phyloP scores from a whole-genome alignment of 2,888 invertebrate genomes.

The Tenthredo mesomela region DNA sequence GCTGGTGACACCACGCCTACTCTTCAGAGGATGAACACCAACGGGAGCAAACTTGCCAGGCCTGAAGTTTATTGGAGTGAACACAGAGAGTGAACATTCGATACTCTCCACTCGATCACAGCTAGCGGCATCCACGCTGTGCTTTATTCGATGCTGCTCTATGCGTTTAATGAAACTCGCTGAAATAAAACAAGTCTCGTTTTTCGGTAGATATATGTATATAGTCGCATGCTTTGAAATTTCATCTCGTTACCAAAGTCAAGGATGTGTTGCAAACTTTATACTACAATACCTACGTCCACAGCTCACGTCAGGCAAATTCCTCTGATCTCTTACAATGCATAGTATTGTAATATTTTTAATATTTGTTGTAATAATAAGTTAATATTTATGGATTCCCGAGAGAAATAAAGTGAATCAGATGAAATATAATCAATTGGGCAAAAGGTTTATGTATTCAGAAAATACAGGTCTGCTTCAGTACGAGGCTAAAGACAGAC shows the following conservation, averaged over 20 bases:
- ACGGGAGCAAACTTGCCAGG: slow-evolving; percentile 33
- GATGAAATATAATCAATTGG: no score
- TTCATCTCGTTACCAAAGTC: not conserved
- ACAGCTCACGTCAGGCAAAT: not conserved
- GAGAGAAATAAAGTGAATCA: no score
- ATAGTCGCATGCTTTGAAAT: slow-evolving; percentile 2
- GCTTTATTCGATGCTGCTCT: slow-evolving; percentile 28
- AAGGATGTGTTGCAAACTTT: not conserved
- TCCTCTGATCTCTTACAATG: not conserved
- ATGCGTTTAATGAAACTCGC: slow-evolving; percentile 32
- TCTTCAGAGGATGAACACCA: slow-evolving; percentile 30
- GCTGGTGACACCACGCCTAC: slow-evolving; percentile 13
- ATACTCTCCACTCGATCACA: slow-evolving; percentile 42
- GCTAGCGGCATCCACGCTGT: slow-evolving; percentile 28
- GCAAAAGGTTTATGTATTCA: no score
- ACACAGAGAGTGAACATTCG: slow-evolving; percentile 45
- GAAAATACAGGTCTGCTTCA: no score
- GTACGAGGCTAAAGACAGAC: no score
- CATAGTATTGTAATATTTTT: no score
- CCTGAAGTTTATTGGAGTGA: slow-evolving; percentile 45
- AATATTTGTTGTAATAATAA: no score
- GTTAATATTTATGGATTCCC: no score
- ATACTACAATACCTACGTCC: not conserved
- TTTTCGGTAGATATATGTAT: not conserved
- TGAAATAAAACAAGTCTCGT: slow-evolving; percentile 8